Evolutionary conservation across 2,113 vertebrate genomes (phyloP).

Genomic region (Erythrocercus mccallii): DNA sequence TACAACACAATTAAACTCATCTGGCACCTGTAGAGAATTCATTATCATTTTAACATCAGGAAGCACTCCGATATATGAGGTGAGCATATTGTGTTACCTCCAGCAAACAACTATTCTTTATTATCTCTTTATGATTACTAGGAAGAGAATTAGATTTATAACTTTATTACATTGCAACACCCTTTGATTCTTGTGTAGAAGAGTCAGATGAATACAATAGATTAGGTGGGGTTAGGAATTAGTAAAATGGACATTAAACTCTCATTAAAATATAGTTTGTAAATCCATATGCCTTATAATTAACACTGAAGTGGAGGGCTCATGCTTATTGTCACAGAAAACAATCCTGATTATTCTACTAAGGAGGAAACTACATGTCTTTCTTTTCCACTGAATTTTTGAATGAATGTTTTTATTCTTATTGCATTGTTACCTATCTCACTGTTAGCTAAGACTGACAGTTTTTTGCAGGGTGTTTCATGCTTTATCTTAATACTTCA

Average conservation of each 20-base stretch:
- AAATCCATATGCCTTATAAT: not conserved
- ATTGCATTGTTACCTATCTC: not conserved
- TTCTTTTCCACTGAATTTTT: not conserved
- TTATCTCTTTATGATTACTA: conserved; percentile 1
- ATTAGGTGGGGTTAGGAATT: not conserved
- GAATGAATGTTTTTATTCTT: not conserved
- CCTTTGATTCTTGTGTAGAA: not conserved
- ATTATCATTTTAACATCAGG: conserved; percentile 12
- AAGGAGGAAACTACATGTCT: not conserved
- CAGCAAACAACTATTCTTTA: not conserved
- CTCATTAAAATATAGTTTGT: not conserved
- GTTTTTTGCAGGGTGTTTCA: not conserved
- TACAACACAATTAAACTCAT: not conserved
- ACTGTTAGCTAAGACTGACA: not conserved
- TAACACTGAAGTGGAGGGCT: not conserved
- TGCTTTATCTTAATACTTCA: not conserved
- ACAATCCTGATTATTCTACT: not conserved
- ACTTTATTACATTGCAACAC: not conserved
- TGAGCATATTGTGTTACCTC: not conserved
- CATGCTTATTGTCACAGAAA: not conserved
- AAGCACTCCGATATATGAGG: not conserved
- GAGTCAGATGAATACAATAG: not conserved
- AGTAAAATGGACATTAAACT: not conserved
- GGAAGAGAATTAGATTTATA: not conserved
- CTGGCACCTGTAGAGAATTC: not conserved